phyloP scores from a whole-genome alignment of 2,888 invertebrate species.

The Norana najaformis region DNA sequence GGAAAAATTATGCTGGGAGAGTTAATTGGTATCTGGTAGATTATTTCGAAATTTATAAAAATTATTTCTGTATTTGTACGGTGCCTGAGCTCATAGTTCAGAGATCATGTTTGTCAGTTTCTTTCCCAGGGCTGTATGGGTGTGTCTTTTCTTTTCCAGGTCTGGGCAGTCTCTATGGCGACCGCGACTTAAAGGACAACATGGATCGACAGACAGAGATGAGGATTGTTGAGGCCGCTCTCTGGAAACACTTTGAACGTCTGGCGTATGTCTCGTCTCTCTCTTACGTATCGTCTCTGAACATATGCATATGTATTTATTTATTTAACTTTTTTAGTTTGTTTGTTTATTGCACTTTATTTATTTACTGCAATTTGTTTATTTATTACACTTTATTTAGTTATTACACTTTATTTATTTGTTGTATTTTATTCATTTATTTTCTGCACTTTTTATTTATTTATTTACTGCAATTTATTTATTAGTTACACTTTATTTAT shows the following conservation, averaged over 20 bases:
- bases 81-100: neutral
- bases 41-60: no score
- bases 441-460: no score
- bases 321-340: no score
- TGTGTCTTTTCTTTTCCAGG: slow-evolving; percentile 64
- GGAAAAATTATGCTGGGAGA: no score
- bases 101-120: neutral
- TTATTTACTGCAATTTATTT: no score
- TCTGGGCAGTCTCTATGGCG: slow-evolving; percentile 82
- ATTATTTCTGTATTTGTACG: neutral
- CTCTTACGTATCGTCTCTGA: neutral
- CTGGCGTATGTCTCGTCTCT: slow-evolving; percentile 42
- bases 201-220: slow-evolving; percentile 73
- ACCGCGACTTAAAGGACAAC: slow-evolving; percentile 72
- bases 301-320: neutral
- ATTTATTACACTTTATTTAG: no score
- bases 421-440: no score
- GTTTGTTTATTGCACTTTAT: neutral
- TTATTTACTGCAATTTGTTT: neutral
- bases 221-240: slow-evolving; percentile 74
- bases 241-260: slow-evolving; percentile 74
- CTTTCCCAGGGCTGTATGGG: neutral
- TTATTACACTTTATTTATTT: no score
- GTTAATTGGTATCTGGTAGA: no score
- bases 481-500: no score